Percentiles rank a stretch among this genome's conserved stretches.
phyloP scores from a whole-genome alignment of 2,797 vertebrate species.

The Girardinus metallicus region DNA sequence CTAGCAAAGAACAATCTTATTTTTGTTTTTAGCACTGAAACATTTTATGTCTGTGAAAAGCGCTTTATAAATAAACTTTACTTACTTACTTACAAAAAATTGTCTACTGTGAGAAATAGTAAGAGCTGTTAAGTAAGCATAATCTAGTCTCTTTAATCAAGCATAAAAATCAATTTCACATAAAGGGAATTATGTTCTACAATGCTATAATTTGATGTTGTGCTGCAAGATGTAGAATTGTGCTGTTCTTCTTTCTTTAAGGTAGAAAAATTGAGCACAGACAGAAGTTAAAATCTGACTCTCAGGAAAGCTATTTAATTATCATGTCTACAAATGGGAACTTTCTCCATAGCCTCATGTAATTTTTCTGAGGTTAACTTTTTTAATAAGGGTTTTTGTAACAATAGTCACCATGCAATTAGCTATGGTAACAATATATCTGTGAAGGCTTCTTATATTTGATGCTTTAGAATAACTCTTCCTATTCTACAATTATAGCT shows the following conservation, averaged over 20 bases:
- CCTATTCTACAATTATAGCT: background rate
- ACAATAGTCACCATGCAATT: background rate
- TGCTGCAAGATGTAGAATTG: background rate
- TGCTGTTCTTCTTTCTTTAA: background rate
- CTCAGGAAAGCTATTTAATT: background rate
- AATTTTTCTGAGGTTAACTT: background rate
- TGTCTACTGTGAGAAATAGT: background rate
- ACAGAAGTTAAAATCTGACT: background rate
- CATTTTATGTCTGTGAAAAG: too few species aligned
- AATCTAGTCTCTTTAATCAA: background rate
- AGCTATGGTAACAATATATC: background rate
- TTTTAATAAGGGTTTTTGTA: background rate
- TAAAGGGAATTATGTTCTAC: background rate
- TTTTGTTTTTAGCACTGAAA: background rate
- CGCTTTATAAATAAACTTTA: too few species aligned
- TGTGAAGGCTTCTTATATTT: background rate
- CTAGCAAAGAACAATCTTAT: background rate
- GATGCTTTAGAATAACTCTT: background rate
- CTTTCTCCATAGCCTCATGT: background rate
- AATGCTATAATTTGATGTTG: background rate
- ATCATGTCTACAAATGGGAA: background rate
- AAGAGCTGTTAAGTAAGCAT: background rate
- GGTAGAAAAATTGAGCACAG: background rate
- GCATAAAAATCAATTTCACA: background rate
- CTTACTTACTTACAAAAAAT: background rate